Conservation (phyloP, 2,797 vertebrate species). For the Taeniopygia guttata region DNA sequence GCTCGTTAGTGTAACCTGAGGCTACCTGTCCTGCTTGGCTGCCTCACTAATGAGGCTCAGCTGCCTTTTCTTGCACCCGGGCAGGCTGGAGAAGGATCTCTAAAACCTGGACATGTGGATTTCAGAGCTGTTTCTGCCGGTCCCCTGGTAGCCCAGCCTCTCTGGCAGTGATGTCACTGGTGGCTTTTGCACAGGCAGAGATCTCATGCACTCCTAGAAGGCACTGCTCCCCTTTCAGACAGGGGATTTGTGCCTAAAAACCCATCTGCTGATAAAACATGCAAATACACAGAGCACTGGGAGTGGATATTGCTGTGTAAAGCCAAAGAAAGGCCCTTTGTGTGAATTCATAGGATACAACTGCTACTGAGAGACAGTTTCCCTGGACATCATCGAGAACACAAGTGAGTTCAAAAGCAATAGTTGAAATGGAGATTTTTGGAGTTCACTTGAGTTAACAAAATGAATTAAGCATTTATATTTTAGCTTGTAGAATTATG, state of each 20-base stretch:
- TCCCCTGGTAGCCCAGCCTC: not conserved
- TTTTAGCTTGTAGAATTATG: too few species aligned
- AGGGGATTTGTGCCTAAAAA: not conserved
- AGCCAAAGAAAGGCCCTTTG: not conserved
- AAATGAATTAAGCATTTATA: too few species aligned
- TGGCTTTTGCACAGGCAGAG: not conserved
- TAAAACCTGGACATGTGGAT: not conserved
- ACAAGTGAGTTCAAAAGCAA: not conserved
- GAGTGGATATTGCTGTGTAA: not conserved
- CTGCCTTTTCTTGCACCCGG: conserved; percentile 19
- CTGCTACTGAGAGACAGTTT: not conserved
- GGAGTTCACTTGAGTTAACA: too few species aligned
- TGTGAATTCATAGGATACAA: not conserved
- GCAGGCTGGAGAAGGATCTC: not conserved
- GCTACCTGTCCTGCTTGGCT: conserved; percentile 59
- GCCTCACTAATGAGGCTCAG: conserved; percentile 29
- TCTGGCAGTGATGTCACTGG: not conserved
- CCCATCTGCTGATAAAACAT: not conserved
- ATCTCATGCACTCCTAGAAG: accelerated
- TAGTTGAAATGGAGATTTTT: too few species aligned
- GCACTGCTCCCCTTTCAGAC: not conserved
- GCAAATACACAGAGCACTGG: not conserved
- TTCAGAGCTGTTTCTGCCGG: not conserved
- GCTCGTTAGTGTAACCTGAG: conserved; percentile 50
- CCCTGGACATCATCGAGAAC: not conserved